Evolutionary conservation across 2,797 vertebrate species (phyloP), one percentile per base, ranked within the genome.

Genomic region (Sciurus carolinensis): DNA sequence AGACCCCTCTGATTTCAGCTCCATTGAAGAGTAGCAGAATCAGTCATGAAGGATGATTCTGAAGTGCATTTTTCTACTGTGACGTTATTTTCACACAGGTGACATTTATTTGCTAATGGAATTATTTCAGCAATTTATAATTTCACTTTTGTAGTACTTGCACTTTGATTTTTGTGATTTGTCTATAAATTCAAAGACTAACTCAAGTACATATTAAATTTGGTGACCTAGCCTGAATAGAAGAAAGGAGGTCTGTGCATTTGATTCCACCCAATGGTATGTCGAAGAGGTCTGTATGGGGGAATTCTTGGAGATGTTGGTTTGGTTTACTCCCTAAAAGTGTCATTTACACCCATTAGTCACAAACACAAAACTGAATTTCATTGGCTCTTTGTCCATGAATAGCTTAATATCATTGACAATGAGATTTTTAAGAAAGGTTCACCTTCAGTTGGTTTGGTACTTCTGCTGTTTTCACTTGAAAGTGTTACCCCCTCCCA

Each of bases 21-120:
- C 87, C 91, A 67, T 47, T 94, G 87, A 62, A 76, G 47, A 90
- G 77, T 3, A 95, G 75, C 94, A 96, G 67, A 96, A 91, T 88
- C 84, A 95, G 73, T 87, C 92, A 76, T 33, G 18, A 42, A 89
- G 67, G 62, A 75, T 54, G 54, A 81, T 44, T 95, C 44, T 69
- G 87, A 15, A 73, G 71, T 33, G 30, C 69, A 30, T 96, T 93
- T 92, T 50, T 96, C 95, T 66, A 84, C 87, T 93, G n/a, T 80
- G 90, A 67, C 77, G 33, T 90, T 96, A 91, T 90, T 96, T 91
- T 71, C 84, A 90, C 52, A 83, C 20, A 85, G 13, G 52, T 94
- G 7, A 24, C 88, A 94, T 96, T 96, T 57, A 90, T 94, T 85
- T 96, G 91, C 75, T 97, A 95, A 97, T 96, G 80, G 89, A 97